These are phyloP conservation scores for Urocyon cinereoargenteus DNA, from an alignment of 2,797 vertebrate genomes.

Conservation along the genomic window DNA sequence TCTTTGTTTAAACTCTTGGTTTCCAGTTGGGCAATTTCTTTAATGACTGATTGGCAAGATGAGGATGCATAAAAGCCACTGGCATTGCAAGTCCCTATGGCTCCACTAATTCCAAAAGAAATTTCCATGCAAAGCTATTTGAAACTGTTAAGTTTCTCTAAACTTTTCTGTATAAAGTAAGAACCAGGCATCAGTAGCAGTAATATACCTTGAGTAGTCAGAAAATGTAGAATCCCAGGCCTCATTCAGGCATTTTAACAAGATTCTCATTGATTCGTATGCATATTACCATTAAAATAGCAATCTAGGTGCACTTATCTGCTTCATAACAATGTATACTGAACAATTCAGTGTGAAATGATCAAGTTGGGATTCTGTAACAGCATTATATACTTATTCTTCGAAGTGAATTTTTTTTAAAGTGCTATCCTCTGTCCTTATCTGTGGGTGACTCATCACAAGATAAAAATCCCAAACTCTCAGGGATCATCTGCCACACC, in stretches of 20 bases:
- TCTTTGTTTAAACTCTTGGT: background rate
- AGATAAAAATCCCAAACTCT: slow-evolving; percentile 55
- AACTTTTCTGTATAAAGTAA: background rate
- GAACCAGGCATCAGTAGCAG: background rate
- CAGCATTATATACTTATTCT: background rate
- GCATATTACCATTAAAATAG: background rate
- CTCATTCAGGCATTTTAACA: background rate
- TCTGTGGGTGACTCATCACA: slow-evolving; percentile 34
- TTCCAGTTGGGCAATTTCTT: background rate
- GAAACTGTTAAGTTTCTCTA: background rate
- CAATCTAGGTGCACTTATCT: background rate
- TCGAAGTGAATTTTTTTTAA: background rate
- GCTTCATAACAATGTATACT: background rate
- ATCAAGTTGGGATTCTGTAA: background rate
- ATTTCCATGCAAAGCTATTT: background rate
- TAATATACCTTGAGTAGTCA: background rate
- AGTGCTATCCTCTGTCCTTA: slow-evolving; percentile 25
- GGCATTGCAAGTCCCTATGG: background rate
- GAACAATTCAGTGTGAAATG: background rate
- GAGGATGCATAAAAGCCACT: background rate
- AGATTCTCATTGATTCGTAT: background rate
- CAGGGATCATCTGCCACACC: slow-evolving; percentile 45
- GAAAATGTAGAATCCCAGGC: background rate
- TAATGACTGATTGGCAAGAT: background rate
- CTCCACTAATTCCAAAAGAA: background rate